A percentile compares a stretch with the other conserved stretches of the same genome.
Evolutionary conservation across 2,888 invertebrate species (phyloP).

Genomic region (Orchesellides sinensis): DNA sequence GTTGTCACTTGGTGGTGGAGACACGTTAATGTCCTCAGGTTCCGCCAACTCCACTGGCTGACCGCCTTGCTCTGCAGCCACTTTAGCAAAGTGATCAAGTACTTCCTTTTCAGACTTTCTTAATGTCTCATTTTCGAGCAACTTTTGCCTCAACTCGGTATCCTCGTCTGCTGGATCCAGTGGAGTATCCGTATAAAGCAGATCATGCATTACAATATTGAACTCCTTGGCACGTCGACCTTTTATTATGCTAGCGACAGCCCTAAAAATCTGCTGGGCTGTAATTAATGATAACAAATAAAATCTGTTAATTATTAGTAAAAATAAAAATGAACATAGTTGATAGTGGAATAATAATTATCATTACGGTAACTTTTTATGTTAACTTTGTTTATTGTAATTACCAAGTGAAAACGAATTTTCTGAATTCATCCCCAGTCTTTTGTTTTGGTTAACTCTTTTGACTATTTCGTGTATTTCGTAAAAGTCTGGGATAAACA

Average conservation of each 20-base stretch:
- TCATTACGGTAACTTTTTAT: no score
- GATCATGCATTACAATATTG: no score
- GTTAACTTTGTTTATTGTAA: no score
- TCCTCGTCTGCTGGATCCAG: slow-evolving; percentile 37
- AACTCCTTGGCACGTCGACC: no score
- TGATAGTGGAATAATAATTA: no score
- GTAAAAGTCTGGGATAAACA: slow-evolving; percentile 40
- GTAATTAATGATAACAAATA: no score
- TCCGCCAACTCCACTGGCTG: neutral
- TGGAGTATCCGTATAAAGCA: neutral
- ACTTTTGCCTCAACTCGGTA: slow-evolving; percentile 6
- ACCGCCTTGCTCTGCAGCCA: neutral
- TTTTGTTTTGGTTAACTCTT: neutral
- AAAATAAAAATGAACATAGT: no score
- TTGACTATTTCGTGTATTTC: slow-evolving; percentile 30
- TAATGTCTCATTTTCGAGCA: slow-evolving; percentile 29
- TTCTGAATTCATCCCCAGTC: neutral
- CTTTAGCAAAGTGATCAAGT: neutral
- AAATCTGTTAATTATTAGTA: no score
- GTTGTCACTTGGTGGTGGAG: neutral
- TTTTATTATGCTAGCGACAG: no score
- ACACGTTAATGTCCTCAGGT: neutral
- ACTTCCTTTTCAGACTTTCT: slow-evolving; percentile 16
- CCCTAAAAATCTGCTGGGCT: no score
- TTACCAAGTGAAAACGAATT: no score